Conservation (phyloP, 2,888 invertebrate species). For the Heliconius ismenius region DNA sequence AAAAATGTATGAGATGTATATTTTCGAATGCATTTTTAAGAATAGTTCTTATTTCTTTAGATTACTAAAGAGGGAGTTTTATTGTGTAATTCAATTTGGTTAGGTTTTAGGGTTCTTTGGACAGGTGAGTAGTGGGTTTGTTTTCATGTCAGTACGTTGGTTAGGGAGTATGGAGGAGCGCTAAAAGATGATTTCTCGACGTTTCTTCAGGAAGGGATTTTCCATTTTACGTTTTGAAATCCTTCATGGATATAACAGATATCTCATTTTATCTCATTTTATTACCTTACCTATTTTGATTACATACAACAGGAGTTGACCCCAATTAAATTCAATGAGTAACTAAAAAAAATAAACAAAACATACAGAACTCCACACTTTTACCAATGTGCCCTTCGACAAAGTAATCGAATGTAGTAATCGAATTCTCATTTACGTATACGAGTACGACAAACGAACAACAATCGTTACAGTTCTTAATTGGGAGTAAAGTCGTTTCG, state of each 20-base stretch:
- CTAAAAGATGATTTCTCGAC: too few relatives aligned
- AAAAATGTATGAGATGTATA: neutral
- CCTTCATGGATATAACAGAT: too few relatives aligned
- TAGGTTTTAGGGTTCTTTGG: slow-evolving; percentile 7
- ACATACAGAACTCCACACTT: neutral
- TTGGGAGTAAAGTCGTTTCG: slow-evolving; percentile 30
- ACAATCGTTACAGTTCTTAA: slow-evolving; percentile 32
- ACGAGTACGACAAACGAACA: slow-evolving; percentile 16
- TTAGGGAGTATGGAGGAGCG: too few relatives aligned
- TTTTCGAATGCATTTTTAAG: neutral
- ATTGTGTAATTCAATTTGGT: slow-evolving; percentile 1
- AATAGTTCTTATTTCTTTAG: neutral
- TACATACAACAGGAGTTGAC: too few relatives aligned
- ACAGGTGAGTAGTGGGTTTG: too few relatives aligned
- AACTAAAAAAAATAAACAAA: neutral
- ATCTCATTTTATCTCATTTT: too few relatives aligned
- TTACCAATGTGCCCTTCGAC: neutral
- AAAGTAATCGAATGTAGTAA: neutral
- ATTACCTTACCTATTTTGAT: too few relatives aligned
- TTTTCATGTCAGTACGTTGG: too few relatives aligned
- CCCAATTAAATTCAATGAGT: too few relatives aligned
- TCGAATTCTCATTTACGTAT: slow-evolving; percentile 25
- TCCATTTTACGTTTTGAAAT: too few relatives aligned
- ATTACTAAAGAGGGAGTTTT: neutral
- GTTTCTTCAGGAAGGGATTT: too few relatives aligned